Conservation (phyloP, 2,797 vertebrate species). For the Sternarchorhynchus goeldii region DNA sequence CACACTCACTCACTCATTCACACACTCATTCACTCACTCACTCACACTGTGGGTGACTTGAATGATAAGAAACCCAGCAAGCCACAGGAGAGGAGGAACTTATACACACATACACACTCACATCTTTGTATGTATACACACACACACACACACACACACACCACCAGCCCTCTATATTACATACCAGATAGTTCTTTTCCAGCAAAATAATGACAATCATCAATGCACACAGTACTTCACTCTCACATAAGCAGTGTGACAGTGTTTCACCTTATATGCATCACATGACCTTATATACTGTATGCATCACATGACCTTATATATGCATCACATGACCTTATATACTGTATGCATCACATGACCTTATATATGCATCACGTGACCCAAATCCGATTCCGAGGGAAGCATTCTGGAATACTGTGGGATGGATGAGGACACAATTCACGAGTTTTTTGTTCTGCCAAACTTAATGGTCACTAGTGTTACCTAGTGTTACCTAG, state of each 20-base stretch:
- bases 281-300: neutral
- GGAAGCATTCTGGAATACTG: too few species aligned
- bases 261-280: slow-evolving; percentile 9
- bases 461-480: too few species aligned
- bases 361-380: slow-evolving; percentile 10
- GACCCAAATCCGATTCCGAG: too few species aligned
- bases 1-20: too few species aligned
- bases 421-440: too few species aligned
- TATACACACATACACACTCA: slow-evolving; percentile 17
- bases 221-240: slow-evolving; percentile 24
- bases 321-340: slow-evolving; percentile 8
- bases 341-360: slow-evolving; percentile 10
- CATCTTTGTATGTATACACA: neutral
- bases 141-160: neutral
- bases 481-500: slow-evolving; percentile 33
- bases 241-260: neutral
- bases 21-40: too few species aligned
- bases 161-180: slow-evolving; percentile 37
- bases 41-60: neutral
- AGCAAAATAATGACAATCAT: slow-evolving; percentile 47
- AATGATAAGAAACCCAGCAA: slow-evolving; percentile 23
- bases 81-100: slow-evolving; percentile 3
- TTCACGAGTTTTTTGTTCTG: too few species aligned
- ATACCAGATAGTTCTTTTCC: slow-evolving; percentile 26
- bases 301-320: slow-evolving; percentile 8